A percentile compares a stretch with the other conserved stretches of the same genome.
Conservation (phyloP, 2,797 vertebrate genomes). For the Monodelphis domestica region DNA sequence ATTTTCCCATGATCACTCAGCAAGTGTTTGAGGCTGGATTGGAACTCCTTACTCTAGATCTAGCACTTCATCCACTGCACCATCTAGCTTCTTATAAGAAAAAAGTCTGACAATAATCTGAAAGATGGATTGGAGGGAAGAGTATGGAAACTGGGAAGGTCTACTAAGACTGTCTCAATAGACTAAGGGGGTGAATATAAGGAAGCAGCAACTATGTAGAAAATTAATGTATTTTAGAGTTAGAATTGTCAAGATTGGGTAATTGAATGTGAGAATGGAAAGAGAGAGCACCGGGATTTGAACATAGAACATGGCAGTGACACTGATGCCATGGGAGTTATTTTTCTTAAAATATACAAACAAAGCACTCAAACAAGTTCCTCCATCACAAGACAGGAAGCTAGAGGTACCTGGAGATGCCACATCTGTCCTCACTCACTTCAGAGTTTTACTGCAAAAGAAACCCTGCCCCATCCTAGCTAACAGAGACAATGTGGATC, state of each 20-base stretch:
- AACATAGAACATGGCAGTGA: not conserved
- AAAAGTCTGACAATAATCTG: not conserved
- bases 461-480: not conserved
- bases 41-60: not conserved
- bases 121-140: not conserved
- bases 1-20: too few relatives aligned
- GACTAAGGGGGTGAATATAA: not conserved
- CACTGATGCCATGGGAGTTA: constrained; percentile 22
- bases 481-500: not conserved
- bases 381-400: not conserved
- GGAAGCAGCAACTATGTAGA: not conserved
- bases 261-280: not conserved
- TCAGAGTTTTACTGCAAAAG: constrained; percentile 10
- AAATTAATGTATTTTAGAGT: not conserved
- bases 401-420: not conserved
- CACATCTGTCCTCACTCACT: not conserved
- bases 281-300: not conserved
- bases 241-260: not conserved
- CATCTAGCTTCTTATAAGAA: not conserved
- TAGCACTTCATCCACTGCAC: not conserved
- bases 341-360: constrained; percentile 3
- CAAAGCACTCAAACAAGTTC: not conserved
- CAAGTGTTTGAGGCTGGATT: not conserved
- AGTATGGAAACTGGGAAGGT: not conserved
- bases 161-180: not conserved